These are phyloP conservation scores for Rhabdomys dilectus DNA, from an alignment of 2,113 vertebrate species.

Conservation along the genomic window DNA sequence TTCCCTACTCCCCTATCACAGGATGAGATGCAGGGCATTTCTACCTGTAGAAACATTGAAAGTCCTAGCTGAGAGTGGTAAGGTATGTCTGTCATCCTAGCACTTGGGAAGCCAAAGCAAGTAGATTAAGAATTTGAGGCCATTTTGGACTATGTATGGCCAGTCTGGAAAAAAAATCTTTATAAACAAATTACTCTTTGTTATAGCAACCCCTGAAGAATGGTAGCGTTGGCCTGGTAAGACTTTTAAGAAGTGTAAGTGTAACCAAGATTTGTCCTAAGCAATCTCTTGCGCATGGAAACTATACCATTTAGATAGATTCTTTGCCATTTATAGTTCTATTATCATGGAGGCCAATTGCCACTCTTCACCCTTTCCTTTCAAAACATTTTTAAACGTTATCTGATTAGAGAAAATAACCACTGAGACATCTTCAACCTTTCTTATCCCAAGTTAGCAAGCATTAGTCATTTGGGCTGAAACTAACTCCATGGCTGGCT, in stretches of 20 bases:
- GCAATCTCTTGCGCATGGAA: not conserved
- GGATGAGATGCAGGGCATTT: not conserved
- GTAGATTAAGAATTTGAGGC: not conserved
- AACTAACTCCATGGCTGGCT: not conserved
- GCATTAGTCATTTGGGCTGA: not conserved
- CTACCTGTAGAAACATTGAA: too few species aligned
- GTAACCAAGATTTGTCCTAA: not conserved
- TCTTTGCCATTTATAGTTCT: not conserved
- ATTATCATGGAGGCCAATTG: not conserved
- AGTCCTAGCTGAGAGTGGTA: too few species aligned
- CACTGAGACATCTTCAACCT: not conserved
- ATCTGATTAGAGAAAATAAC: not conserved
- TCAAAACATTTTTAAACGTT: not conserved
- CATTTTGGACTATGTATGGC: not conserved
- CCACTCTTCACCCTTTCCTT: not conserved
- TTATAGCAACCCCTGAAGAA: not conserved
- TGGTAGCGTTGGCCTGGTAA: not conserved
- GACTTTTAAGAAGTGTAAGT: not conserved
- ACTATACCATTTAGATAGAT: not conserved
- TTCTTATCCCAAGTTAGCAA: not conserved
- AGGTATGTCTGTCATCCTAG: not conserved
- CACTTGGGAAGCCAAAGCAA: not conserved
- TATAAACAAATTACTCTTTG: not conserved
- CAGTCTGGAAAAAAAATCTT: not conserved
- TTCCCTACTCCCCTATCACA: accelerated